Conservation (phyloP, 2,888 invertebrate genomes). For the Anthophora plumipes region DNA sequence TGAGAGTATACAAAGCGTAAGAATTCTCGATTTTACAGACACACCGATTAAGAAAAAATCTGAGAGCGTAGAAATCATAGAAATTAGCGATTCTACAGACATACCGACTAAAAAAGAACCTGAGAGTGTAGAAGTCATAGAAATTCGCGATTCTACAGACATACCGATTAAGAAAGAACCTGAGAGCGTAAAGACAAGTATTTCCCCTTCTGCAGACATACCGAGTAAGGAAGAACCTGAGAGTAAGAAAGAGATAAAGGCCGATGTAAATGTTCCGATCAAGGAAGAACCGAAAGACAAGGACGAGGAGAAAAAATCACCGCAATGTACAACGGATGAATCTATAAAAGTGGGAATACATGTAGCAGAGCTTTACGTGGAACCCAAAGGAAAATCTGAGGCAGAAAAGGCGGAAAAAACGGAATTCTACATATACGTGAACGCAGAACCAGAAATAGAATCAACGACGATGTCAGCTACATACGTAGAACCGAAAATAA, state of each 20-base stretch:
- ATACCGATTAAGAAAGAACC: background rate
- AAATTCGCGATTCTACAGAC: background rate
- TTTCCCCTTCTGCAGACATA: no score
- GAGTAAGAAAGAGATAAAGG: no score
- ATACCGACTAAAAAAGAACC: background rate
- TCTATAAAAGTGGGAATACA: background rate
- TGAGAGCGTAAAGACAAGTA: background rate
- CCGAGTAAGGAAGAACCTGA: background rate
- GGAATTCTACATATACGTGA: background rate
- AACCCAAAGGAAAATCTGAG: background rate
- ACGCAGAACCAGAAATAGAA: background rate
- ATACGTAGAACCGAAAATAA: no score
- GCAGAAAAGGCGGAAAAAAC: background rate
- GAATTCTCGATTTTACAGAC: background rate
- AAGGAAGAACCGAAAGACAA: no score
- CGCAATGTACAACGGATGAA: background rate
- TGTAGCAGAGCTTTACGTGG: background rate
- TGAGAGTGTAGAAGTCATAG: no score
- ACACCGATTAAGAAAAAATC: background rate
- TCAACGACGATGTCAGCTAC: no score
- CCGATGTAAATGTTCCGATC: no score
- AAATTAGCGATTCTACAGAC: no score
- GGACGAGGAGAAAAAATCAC: no score
- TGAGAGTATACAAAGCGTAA: background rate
- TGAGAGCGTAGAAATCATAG: background rate